Evolutionary conservation across 37 sponge, comb jelly and placozoan genomes (phyloP), one percentile per base, ranked within the genome.

Genomic region (Bolinopsis microptera): DNA sequence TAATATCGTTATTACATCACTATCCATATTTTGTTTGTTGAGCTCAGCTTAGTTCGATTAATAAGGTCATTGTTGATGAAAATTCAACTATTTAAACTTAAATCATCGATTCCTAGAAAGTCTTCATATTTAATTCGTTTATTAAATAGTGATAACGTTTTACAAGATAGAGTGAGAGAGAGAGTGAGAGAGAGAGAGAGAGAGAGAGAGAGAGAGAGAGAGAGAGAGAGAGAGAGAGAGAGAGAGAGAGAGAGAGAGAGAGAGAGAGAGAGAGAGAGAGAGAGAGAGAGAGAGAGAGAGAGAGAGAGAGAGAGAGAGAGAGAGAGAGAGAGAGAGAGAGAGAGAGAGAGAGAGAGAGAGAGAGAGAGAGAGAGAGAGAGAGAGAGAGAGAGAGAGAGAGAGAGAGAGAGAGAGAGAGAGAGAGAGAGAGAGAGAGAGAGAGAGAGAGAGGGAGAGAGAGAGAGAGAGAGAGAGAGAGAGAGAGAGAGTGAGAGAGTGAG

Each of bases 401-500:
- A 67, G 21, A 21, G 21, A 21, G 21, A 21, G 21, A 67, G 21
- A 21, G 21, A 21, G 21, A 21, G 21, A 21, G 21, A 21, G 21
- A 21, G 21, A 21, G 21, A 21, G 21, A 67, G 21, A 67, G 68
- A 67, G 68, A 72, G 31, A 72, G 31, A 72, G 75, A 72, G 75
- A 72, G 75, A 72, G 31, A 72, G 75, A 24, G 75, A n/a, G 75
- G 31, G 75, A 72, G 75, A 72, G 75, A 72, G 75, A 72, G 75
- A 72, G 68, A 13, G 61, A 48, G 61, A 5, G 61, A 48, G 61
- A 48, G 61, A 48, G 13, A 48, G 61, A 48, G 61, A 72, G 31
- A 72, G 31, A 72, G 75, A 72, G 75, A 72, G 75, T 23, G 31
- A 72, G 75, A 24, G 75, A n/a, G 75, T 3, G 75, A 72, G 75